A percentile compares a stretch with the other conserved stretches of the same genome.
Conservation (phyloP, 2,888 invertebrate genomes). For the Drosophila formosana region DNA sequence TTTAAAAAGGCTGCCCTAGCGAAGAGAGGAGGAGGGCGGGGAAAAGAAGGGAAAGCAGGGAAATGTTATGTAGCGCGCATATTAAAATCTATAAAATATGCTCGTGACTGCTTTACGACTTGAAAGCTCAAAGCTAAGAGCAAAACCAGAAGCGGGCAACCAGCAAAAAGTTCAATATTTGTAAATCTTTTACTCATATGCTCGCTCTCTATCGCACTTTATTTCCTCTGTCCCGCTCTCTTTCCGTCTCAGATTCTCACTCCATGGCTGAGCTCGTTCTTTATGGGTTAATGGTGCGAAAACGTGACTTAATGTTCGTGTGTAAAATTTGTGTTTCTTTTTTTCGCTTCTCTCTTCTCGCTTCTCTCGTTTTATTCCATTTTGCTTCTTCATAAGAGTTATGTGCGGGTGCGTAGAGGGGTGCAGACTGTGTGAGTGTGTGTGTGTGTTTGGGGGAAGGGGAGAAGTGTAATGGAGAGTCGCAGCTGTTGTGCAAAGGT, state of each 20-base stretch:
- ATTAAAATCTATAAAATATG: conserved; percentile 81
- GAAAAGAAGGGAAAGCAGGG: background rate
- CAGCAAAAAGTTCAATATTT: conserved; percentile 81
- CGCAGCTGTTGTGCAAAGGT: conserved; percentile 79
- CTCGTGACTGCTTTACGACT: conserved; percentile 77
- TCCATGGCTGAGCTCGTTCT: conserved; percentile 57
- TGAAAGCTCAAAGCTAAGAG: conserved; percentile 69
- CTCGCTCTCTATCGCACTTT: conserved; percentile 23
- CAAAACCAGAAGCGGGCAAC: conserved; percentile 51
- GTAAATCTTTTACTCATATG: conserved; percentile 68
- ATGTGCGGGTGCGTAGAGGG: conserved; percentile 54
- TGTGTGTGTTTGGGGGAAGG: background rate
- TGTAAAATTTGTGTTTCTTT: conserved; percentile 67
- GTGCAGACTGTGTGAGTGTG: conserved; percentile 1
- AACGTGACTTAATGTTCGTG: conserved; percentile 84
- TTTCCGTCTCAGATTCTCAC: conserved; percentile 18
- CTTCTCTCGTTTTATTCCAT: conserved; percentile 37
- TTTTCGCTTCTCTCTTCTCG: conserved; percentile 13
- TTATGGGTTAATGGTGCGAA: conserved; percentile 84
- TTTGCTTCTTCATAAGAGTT: conserved; percentile 62
- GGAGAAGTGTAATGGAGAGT: conserved; percentile 58
- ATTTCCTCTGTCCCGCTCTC: conserved; percentile 12
- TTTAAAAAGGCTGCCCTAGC: conserved; percentile 61
- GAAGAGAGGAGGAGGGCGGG: conserved; percentile 2
- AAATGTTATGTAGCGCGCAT: conserved; percentile 75